Percentiles rank a stretch among this genome's conserved stretches.
Evolutionary conservation across 1,140 invertebrate genomes (phyloP).

Genomic region (Pogonomyrmex barbatus): DNA sequence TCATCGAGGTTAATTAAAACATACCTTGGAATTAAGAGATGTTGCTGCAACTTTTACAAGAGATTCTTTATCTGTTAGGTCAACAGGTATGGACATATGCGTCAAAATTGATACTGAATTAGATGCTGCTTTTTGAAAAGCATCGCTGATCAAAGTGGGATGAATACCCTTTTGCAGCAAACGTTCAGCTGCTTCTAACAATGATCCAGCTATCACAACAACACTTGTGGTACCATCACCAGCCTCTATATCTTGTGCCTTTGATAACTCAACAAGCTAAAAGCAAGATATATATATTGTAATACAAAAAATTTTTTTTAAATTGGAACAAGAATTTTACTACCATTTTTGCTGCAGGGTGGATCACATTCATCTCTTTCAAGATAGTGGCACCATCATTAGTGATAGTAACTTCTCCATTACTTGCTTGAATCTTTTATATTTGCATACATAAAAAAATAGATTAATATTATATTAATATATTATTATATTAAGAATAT

Average conservation of each 20-base stretch:
- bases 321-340: constrained; percentile 47
- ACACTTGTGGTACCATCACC: constrained; percentile 99
- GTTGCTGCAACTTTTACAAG: constrained; percentile 98
- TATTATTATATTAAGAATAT: too few relatives aligned
- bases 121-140: constrained; percentile 96
- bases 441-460: constrained; percentile 5
- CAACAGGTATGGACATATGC: constrained; percentile 94
- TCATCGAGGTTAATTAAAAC: neutral
- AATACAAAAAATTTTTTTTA: constrained; percentile 35
- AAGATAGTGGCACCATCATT: constrained; percentile 99
- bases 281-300: constrained; percentile 63
- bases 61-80: constrained; percentile 94
- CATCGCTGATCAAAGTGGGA: constrained; percentile 98
- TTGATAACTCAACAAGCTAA: constrained; percentile 98
- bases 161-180: constrained; percentile 98
- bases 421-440: constrained; percentile 95
- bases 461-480: constrained; percentile 4
- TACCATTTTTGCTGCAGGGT: constrained; percentile 99
- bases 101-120: constrained; percentile 95
- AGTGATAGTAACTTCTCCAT: constrained; percentile 99
- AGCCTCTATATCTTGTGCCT: constrained; percentile 99
- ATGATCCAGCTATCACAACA: constrained; percentile 97
- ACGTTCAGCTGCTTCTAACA: constrained; percentile 97
- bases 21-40: constrained; percentile 98
- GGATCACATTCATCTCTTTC: constrained; percentile 99